Percentiles rank a stretch among this genome's conserved stretches.
Evolutionary conservation across 2,113 vertebrate species (phyloP).

Genomic region (Aix galericulata): DNA sequence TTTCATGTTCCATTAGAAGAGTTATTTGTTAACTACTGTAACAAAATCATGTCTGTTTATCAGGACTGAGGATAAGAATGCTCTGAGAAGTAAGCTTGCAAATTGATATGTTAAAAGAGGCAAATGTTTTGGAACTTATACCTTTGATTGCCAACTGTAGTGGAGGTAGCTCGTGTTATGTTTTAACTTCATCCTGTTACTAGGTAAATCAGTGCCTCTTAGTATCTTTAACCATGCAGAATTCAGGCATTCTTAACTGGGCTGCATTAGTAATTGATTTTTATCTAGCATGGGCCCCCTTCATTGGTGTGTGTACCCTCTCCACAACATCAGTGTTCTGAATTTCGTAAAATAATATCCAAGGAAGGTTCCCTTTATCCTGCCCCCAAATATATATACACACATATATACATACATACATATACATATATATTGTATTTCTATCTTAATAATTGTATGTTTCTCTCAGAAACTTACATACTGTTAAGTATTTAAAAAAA

Average conservation of each 20-base stretch:
- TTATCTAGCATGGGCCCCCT: background rate
- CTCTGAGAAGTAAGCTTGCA: background rate
- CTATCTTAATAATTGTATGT: background rate
- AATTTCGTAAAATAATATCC: background rate
- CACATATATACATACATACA: background rate
- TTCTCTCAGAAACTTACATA: background rate
- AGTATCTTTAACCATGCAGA: background rate
- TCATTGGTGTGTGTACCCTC: background rate
- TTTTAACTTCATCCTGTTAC: background rate
- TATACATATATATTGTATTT: background rate
- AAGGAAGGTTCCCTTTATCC: background rate
- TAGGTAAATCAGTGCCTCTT: background rate
- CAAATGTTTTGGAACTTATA: background rate
- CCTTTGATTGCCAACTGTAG: background rate
- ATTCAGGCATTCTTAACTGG: background rate
- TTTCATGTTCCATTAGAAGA: background rate
- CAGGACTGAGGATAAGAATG: background rate
- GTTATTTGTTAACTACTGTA: background rate
- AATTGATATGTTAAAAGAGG: background rate
- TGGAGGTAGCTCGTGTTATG: background rate
- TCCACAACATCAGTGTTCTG: background rate
- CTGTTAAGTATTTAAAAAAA: background rate
- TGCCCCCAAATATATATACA: background rate
- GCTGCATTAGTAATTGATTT: background rate
- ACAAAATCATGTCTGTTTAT: background rate